A percentile compares a stretch with the other conserved stretches of the same genome.
Evolutionary conservation across 1,140 invertebrate genomes (phyloP).

Genomic region (Pararge aegeria): DNA sequence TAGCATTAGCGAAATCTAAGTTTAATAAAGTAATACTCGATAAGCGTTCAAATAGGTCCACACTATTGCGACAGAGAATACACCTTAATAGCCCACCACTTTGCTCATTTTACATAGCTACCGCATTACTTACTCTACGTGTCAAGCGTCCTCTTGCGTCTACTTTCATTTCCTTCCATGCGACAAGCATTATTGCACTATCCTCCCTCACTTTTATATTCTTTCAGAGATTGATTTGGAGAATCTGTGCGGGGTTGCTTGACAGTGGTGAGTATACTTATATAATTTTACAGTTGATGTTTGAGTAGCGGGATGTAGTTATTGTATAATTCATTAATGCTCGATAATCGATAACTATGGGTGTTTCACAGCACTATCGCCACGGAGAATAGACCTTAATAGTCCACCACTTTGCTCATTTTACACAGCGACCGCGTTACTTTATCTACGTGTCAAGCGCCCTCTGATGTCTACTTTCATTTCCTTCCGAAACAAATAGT

Average conservation of each 20-base stretch:
- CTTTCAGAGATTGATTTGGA: no score
- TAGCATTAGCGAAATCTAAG: no score
- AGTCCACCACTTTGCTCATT: slow-evolving; percentile 43
- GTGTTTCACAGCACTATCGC: slow-evolving; percentile 19
- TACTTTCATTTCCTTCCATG: slow-evolving; percentile 22
- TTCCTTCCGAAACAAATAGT: slow-evolving; percentile 20
- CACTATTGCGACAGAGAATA: slow-evolving; percentile 31
- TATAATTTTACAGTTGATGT: no score
- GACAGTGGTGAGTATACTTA: no score
- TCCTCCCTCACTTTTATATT: no score
- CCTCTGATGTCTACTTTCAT: slow-evolving; percentile 19
- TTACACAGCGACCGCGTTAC: slow-evolving; percentile 34
- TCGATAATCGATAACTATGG: slow-evolving; percentile 8
- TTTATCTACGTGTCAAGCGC: slow-evolving; percentile 30
- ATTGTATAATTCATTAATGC: no score
- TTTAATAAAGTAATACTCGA: no score
- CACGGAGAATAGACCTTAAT: slow-evolving; percentile 39
- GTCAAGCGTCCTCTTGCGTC: slow-evolving; percentile 21
- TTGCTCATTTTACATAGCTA: slow-evolving; percentile 41
- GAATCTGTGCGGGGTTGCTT: no score
- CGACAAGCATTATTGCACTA: no score
- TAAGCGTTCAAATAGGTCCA: no score
- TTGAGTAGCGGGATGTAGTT: no score
- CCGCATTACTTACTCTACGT: slow-evolving; percentile 33
- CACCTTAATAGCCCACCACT: slow-evolving; percentile 43